Conservation (phyloP, 30 jellyfish, hydroid and myxozoan genomes). For the Pseudorhiza aurosa region DNA sequence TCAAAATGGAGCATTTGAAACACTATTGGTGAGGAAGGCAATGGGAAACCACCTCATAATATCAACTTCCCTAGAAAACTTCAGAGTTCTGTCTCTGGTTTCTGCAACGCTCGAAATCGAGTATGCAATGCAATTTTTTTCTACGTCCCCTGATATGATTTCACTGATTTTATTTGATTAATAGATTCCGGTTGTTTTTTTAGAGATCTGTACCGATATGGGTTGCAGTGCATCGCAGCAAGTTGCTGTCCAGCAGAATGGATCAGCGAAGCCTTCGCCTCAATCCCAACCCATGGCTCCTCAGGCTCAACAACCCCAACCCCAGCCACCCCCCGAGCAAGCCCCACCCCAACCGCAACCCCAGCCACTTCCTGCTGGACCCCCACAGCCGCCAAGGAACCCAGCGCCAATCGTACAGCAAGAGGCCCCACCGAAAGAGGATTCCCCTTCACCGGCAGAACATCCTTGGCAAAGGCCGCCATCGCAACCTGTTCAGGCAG, state of each 20-base stretch:
- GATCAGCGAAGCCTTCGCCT: neutral
- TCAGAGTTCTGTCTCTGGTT: too few relatives aligned
- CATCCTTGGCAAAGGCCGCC: neutral
- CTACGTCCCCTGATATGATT: too few relatives aligned
- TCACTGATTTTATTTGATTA: neutral
- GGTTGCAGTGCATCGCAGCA: constrained; percentile 56
- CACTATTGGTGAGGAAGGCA: too few relatives aligned
- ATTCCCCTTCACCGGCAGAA: constrained; percentile 6
- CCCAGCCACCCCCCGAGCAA: constrained; percentile 54
- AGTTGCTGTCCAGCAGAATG: neutral
- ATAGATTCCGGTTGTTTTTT: neutral
- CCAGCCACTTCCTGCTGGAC: constrained; percentile 14
- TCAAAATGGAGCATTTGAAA: too few relatives aligned
- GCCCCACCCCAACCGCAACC: constrained; percentile 40
- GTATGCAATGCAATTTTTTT: neutral
- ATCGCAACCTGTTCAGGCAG: neutral
- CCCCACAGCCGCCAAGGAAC: constrained; percentile 24
- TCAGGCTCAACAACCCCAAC: constrained; percentile 55
- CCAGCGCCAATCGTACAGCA: neutral
- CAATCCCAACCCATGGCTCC: constrained; percentile 19
- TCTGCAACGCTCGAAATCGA: too few relatives aligned
- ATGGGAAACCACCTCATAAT: too few relatives aligned
- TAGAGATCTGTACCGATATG: neutral
- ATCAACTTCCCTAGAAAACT: too few relatives aligned
- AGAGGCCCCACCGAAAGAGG: constrained; percentile 8